Base-by-base conservation (phyloP, 2,888 invertebrate species). In the Tricholauxania praeusta region DNA sequence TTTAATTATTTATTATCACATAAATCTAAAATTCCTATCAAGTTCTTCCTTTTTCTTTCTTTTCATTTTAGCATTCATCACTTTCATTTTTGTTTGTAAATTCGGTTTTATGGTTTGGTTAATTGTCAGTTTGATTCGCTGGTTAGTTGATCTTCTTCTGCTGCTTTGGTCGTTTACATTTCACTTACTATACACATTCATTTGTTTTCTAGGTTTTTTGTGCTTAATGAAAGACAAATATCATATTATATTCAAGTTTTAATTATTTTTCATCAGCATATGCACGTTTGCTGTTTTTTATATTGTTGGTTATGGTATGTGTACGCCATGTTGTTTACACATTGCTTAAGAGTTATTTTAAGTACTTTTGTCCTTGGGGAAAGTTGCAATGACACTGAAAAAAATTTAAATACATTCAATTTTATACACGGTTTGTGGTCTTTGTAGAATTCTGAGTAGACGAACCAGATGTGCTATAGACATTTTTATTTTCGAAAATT, bases 171-270 rank as follows among this genome's bases (percentile, higher is more conserved):
- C 73, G 59, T 71, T 71, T 68, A 71, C 55, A 71, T 74, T 74
- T 52, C 67, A 67, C 71, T 74, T 74, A n/a, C n/a, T n/a, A n/a
- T n/a, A 72, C 59, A 59, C 39, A 51, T 52, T 59, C 62, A 52
- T 62, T 52, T 71, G 49, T 71, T 65, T 48, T 55, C 66, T 39
- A 48, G 68, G 49, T 59, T 57, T 64, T 68, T 68, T 57, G 47
- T 59, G 14, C 55, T 74, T 72, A 75, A 77, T 75, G 73, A 74
- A 77, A 75, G 66, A 51, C 70, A 74, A 75, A 75, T 53, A 73
- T 71, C 51, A 74, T 73, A 66, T 72, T 71, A 68, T 74, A 74
- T 74, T 75, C 66, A 74, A 75, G 72, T 63, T 73, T 74, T 74
- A 74, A 76, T 73, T 72, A 72, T 66, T 64, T 73, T 72, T 22